Percentiles rank a stretch among this genome's conserved stretches.
Evolutionary conservation across 2,113 vertebrate species (phyloP).

Genomic region (Ceratotherium simum): DNA sequence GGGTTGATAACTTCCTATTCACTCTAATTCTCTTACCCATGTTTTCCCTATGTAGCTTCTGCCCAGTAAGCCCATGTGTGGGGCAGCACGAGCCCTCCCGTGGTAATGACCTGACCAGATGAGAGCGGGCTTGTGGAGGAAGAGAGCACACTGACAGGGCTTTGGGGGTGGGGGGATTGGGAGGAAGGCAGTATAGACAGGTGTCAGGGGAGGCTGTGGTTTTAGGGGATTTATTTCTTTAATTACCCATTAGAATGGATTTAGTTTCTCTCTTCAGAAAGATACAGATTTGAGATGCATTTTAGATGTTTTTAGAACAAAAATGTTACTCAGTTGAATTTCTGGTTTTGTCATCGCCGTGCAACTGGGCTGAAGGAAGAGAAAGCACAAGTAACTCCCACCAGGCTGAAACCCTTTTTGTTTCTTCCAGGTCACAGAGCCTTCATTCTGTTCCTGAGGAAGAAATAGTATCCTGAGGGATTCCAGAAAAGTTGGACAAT

Average conservation of each 20-base stretch:
- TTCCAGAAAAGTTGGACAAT: slow-evolving; percentile 47
- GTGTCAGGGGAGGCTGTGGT: neutral
- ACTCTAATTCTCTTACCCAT: neutral
- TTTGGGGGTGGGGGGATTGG: neutral
- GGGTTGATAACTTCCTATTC: neutral
- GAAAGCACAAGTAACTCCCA: neutral
- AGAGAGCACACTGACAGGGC: neutral
- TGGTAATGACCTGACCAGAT: neutral
- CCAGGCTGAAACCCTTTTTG: slow-evolving; percentile 23
- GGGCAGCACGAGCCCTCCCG: fast-evolving
- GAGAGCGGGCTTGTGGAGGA: neutral
- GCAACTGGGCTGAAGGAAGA: neutral
- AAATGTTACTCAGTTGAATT: slow-evolving; percentile 46
- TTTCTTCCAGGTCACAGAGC: slow-evolving; percentile 12
- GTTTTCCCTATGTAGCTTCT: neutral
- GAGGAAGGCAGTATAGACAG: neutral
- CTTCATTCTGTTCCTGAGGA: slow-evolving; percentile 15
- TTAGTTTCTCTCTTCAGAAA: slow-evolving; percentile 53
- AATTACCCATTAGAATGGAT: slow-evolving; percentile 56
- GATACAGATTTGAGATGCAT: slow-evolving; percentile 52
- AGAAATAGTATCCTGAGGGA: neutral
- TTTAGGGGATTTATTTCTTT: slow-evolving; percentile 43
- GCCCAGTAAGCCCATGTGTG: neutral
- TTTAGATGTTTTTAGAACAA: slow-evolving; percentile 56
- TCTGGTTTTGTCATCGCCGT: neutral